phyloP scores from a whole-genome alignment of 2,797 vertebrate species.

The Iguana delicatissima region DNA sequence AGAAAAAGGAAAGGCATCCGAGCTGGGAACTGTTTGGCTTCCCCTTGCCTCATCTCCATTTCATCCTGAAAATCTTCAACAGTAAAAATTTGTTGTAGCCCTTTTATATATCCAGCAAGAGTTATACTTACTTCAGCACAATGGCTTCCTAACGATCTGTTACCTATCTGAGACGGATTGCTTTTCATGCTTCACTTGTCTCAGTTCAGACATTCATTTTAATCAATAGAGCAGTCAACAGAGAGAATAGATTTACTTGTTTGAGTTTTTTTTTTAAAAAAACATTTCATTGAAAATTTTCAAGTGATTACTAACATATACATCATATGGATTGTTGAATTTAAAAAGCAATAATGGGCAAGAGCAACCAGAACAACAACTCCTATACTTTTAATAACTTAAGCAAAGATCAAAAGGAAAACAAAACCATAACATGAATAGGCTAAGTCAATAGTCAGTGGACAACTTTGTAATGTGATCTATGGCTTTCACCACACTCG shows the following conservation, averaged over 20 bases:
- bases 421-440: not conserved
- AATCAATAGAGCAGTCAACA: conserved; percentile 86
- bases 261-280: conserved; percentile 58
- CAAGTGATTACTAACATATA: conserved; percentile 77
- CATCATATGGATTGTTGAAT: conserved; percentile 69
- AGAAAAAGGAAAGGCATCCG: too few species aligned
- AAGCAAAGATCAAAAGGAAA: not conserved
- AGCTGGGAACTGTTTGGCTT: not conserved
- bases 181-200: conserved; percentile 82
- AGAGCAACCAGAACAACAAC: conserved; percentile 9
- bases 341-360: conserved; percentile 68
- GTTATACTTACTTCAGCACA: conserved; percentile 78
- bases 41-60: not conserved
- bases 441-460: conserved; percentile 24
- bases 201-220: conserved; percentile 83
- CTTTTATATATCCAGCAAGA: conserved; percentile 49
- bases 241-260: conserved; percentile 84
- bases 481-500: conserved; percentile 41
- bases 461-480: not conserved
- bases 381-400: not conserved
- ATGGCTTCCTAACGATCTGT: conserved; percentile 83
- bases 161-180: conserved; percentile 85
- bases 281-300: conserved; percentile 84
- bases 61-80: not conserved
- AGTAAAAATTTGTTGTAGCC: conserved; percentile 57